A percentile compares a stretch with the other conserved stretches of the same genome.
Conservation (phyloP, 2,113 vertebrate genomes). For the Thryonomys swinderianus region DNA sequence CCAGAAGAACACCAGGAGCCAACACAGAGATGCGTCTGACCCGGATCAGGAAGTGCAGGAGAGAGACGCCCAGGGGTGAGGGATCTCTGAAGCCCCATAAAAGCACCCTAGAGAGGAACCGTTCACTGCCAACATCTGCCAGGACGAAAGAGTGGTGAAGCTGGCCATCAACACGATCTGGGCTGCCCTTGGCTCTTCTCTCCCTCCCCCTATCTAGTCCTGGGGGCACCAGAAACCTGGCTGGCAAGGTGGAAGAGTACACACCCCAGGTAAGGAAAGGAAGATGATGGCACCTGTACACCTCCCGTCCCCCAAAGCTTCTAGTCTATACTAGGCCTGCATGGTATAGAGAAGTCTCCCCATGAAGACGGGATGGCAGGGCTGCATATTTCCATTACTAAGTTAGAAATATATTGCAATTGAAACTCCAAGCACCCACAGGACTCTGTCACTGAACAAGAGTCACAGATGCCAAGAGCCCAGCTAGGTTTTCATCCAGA, state of each 20-base stretch:
- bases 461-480: not conserved
- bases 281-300: not conserved
- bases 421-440: not conserved
- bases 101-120: not conserved
- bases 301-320: not conserved
- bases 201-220: not conserved
- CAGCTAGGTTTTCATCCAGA: slow-evolving; percentile 37
- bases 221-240: not conserved
- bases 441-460: not conserved
- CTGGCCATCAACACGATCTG: not conserved
- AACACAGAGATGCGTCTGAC: not conserved
- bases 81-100: not conserved
- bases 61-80: not conserved
- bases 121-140: not conserved
- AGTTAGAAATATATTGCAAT: not conserved
- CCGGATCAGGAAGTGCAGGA: not conserved
- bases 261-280: not conserved
- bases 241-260: not conserved
- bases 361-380: not conserved
- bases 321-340: not conserved
- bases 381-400: not conserved
- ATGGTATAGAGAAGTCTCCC: not conserved
- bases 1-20: not conserved
- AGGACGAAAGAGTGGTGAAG: not conserved
- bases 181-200: not conserved